Evolutionary conservation across 2,888 invertebrate species (phyloP), one percentile per base, ranked within the genome.

Genomic region (Ganaspis brasiliensis): DNA sequence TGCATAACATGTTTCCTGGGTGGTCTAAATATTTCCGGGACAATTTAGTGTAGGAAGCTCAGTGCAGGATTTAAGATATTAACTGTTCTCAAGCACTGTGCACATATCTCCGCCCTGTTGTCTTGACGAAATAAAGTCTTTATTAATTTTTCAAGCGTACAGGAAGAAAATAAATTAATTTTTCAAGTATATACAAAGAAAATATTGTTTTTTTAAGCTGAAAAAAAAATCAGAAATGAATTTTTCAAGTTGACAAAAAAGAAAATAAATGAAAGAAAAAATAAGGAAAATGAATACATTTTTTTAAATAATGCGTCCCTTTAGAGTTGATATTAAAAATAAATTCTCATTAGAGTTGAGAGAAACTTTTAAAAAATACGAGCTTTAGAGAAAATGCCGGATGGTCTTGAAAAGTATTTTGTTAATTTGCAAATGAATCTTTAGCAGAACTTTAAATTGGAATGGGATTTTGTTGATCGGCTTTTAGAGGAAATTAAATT

Each of bases 401-500:
- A 45, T 31, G 31, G 31, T 24, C 3, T 55, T 55, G n/a, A 21
- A 31, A 9, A 26, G 26, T 14, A 61, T 19, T 37, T 37, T 6
- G 19, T 37, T 37, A 37, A 37, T 19, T 21, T 37, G 3, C 12
- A 61, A 61, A 61, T 61, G 1, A 61, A 37, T 35, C 12, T 37
- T 9, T 35, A 61, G 61, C 9, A 16, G n/a, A 35, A 10, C 37
- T 61, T 37, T 21, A 61, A 61, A 19, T 61, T 35, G 16, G 6
- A 59, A 26, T 31, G n/a, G 12, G 31, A 61, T 61, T 61, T 31
- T 57, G n/a, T 57, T 37, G 19, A 21, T 35, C 12, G 37, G 37
- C 37, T 59, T 19, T 59, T 19, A 35, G n/a, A 59, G 16, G 19
- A 61, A 63, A 63, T 63, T 35, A 21, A 63, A 63, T 63, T 63